These are phyloP conservation scores for Nyctibius bracteatus DNA, from an alignment of 2,113 vertebrate genomes.

Conservation along the genomic window DNA sequence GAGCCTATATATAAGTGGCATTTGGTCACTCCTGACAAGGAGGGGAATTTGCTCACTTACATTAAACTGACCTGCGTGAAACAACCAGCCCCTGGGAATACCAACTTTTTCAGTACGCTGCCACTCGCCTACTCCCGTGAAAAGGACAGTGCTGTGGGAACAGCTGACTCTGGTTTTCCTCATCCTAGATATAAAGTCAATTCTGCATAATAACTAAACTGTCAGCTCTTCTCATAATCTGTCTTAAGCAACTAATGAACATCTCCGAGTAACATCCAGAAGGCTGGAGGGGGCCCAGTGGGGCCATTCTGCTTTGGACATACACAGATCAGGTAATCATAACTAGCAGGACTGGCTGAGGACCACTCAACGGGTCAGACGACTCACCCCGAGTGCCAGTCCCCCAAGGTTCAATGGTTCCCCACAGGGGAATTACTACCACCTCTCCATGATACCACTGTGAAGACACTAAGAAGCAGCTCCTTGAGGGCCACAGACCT, in stretches of 20 bases:
- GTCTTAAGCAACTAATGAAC: neutral
- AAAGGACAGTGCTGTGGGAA: neutral
- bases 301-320: neutral
- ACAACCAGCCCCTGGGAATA: neutral
- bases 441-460: rapidly evolving
- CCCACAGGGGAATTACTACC: neutral
- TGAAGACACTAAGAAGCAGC: neutral
- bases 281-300: neutral
- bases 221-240: neutral
- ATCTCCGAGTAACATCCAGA: neutral
- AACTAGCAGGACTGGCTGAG: neutral
- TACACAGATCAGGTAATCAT: neutral
- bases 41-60: neutral
- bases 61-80: neutral
- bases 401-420: rapidly evolving
- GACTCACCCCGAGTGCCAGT: rapidly evolving
- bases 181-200: neutral
- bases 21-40: neutral
- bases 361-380: neutral
- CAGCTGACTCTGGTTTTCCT: neutral
- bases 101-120: rapidly evolving
- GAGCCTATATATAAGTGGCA: neutral
- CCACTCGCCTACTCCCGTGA: neutral
- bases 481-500: neutral
- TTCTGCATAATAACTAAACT: neutral